Percentiles rank a stretch among this genome's conserved stretches.
Evolutionary conservation across 64 coral and sea anemone species (phyloP).

Genomic region (Stylophora pistillata): DNA sequence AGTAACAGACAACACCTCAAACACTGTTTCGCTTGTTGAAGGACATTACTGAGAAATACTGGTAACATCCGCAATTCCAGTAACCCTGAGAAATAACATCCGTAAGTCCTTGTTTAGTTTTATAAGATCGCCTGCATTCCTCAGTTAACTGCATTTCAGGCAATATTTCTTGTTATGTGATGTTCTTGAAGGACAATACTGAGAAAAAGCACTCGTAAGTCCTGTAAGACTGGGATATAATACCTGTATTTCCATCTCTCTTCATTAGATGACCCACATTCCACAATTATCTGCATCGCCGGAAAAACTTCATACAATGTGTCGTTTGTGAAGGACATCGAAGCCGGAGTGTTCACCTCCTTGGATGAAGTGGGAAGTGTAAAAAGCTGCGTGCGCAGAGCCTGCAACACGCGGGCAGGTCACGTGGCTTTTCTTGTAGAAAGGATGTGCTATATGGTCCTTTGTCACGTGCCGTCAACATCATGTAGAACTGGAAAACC

Average conservation of each 20-base stretch:
- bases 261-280: slow-evolving; percentile 54
- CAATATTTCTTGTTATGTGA: not conserved
- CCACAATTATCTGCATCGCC: slow-evolving; percentile 72
- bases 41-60: no score
- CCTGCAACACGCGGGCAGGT: slow-evolving; percentile 60
- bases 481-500: slow-evolving; percentile 28
- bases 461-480: slow-evolving; percentile 31
- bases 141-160: slow-evolving; percentile 66
- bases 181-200: slow-evolving; percentile 13
- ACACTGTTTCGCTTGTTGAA: no score
- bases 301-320: slow-evolving; percentile 35
- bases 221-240: not conserved
- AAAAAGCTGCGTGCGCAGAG: slow-evolving; percentile 58
- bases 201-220: no score
- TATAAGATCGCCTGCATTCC: slow-evolving; percentile 49
- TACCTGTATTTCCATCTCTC: not conserved
- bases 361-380: slow-evolving; percentile 36
- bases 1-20: no score
- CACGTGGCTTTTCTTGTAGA: slow-evolving; percentile 71
- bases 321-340: slow-evolving; percentile 55
- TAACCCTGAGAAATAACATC: not conserved
- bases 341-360: slow-evolving; percentile 67
- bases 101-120: not conserved
- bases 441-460: slow-evolving; percentile 70
- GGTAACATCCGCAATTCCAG: no score